Base-by-base conservation (phyloP, 2,888 invertebrate genomes). In the Cheilosia variabilis region DNA sequence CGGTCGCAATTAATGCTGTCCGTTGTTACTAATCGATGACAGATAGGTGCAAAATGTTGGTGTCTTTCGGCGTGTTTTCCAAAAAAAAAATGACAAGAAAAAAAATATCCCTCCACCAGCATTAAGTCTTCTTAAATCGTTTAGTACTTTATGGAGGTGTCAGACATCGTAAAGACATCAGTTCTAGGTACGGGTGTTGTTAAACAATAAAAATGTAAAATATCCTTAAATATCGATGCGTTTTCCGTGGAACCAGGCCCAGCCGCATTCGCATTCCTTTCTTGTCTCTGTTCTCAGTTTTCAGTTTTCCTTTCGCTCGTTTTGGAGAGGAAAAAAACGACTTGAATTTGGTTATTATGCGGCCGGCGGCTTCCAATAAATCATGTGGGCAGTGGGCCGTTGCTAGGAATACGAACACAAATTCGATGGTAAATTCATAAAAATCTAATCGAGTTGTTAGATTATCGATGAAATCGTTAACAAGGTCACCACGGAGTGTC, bases 111-210 rank as follows among this genome's bases (percentile, higher is more conserved):
- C 37, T 41, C 41, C 37, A 7, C 27, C 53, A 19, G 5, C 68
- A 19, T 79, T 65, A 55, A 50, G 55, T 71, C 57, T 52, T 84
- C 45, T 72, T 75, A 52, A 72, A 84, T 84, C 84, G 84, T 87
- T 87, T 76, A 87, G 87, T 84, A 87, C 41, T 87, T 87, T 87
- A 87, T 87, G 63, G 87, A 87, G 84, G 87, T 87, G 79, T 83
- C 34, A 77, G 79, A 0, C 19, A 75, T 73, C 47, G 65, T 79
- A 87, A 84, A 84, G 72, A 47, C 66, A 76, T 81, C 47, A 86
- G 71, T 86, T 86, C 86, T 77, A 43, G 69, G 86, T 86, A 81
- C 71, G 76, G 77, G 34, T 68, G 69, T 53, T 57, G 71, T 65
- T 81, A 72, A 72, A 55, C 76, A 86, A 86, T 81, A 72, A 81